Base-by-base conservation (phyloP, 2,113 vertebrate species). In the Elephas maximus region DNA sequence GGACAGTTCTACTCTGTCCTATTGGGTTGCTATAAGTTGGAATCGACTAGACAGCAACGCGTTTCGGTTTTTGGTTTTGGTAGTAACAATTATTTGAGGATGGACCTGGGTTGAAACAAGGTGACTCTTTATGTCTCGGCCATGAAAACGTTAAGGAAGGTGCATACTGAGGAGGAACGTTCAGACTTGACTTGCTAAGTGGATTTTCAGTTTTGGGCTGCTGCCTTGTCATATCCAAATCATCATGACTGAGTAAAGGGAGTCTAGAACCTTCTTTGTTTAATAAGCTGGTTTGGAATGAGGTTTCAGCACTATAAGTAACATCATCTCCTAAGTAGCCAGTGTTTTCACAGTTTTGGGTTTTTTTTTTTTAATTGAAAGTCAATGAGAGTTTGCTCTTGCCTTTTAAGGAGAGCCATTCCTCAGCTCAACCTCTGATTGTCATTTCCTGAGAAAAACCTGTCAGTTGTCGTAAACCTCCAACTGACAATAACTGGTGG, bases 271-370 rank as follows among this genome's bases (percentile, higher is more conserved):
- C 4, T 41, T 79, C 69, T 80, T 57, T 89, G 23, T 76, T 91
- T 88, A 89, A 73, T 45, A 8, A 44, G 69, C 45, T 92, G 74
- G 8, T 48, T 41, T 92, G 71, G 41, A 62, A 24, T 92, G 30
- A 90, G n/a, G 2, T 84, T 87, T 57, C 65, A 88, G 60, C 10
- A 30, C 2, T 8, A 33, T 89, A 14, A 80, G 26, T 8, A 87
- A 81, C 12, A 30, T 9, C 17, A 5, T 57, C 60, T 88, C 33
- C 14, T 77, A 1, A 2, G 73, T 85, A 51, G 51, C 12, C 9
- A 90, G 5, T 71, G 30, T 82, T 82, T 86, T 92, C 60, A 44
- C 37, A 89, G 37, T 81, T 95, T 79, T 81, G n/a, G 15, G 12
- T 57, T 57, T 17, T 3, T 17, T 17, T 57, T 57, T 57, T 57